These are phyloP conservation scores for Pristionchus maxplancki DNA, from an alignment of 2,888 invertebrate genomes.

Conservation along the genomic window DNA sequence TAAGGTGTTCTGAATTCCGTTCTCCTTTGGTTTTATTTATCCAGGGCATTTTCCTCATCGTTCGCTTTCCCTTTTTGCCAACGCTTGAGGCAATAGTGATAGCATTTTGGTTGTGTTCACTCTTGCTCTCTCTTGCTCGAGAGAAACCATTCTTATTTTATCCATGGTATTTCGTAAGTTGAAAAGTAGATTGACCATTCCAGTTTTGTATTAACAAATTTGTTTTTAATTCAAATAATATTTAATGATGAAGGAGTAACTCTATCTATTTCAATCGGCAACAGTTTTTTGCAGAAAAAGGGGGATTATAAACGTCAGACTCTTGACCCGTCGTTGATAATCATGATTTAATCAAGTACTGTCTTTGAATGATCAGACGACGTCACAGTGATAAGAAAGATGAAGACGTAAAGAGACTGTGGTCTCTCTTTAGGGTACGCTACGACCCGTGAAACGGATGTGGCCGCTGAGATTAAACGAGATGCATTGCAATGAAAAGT, in stretches of 20 bases:
- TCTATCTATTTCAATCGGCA: background rate
- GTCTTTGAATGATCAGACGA: slow-evolving; percentile 24
- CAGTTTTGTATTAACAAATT: background rate
- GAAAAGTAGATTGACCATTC: too few relatives aligned
- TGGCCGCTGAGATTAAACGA: too few relatives aligned
- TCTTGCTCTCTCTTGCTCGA: background rate
- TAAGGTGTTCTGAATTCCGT: background rate
- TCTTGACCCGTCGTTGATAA: background rate
- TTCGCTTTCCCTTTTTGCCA: background rate
- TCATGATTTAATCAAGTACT: background rate
- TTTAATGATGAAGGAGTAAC: background rate
- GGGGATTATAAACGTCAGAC: slow-evolving; percentile 13
- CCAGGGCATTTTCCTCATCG: background rate
- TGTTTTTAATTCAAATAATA: too few relatives aligned
- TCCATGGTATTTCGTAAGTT: background rate
- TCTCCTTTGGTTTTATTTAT: background rate
- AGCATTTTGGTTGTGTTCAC: slow-evolving; percentile 7
- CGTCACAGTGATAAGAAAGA: slow-evolving; percentile 30
- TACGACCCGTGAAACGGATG: background rate
- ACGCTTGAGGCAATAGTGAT: background rate
- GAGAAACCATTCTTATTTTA: background rate
- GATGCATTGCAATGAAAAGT: background rate
- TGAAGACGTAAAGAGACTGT: slow-evolving; percentile 23
- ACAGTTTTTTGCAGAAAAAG: background rate
- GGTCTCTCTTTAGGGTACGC: background rate